Evolutionary conservation across 2,888 invertebrate species (phyloP).

Genomic region (Eristalis pertinax): DNA sequence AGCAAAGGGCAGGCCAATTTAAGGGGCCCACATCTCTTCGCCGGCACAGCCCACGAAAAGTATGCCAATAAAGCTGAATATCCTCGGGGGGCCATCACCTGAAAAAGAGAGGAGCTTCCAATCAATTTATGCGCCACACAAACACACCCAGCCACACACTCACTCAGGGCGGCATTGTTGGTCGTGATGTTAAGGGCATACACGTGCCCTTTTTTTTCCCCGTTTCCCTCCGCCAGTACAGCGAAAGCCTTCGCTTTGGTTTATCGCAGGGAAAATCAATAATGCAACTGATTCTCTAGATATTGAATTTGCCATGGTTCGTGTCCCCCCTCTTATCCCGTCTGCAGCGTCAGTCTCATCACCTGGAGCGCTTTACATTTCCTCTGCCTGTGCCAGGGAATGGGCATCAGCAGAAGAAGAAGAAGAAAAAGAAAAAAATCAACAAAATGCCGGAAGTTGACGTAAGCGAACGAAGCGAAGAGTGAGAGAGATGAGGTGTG

Average conservation of each 20-base stretch:
- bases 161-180: not conserved
- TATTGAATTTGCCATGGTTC: constrained; percentile 37
- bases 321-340: constrained; percentile 24
- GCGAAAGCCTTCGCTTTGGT: constrained; percentile 21
- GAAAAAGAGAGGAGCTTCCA: constrained; percentile 42
- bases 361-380: constrained; percentile 12
- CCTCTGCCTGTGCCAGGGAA: not conserved
- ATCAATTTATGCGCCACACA: constrained; percentile 47
- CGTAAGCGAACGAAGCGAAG: constrained; percentile 21
- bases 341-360: not conserved
- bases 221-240: not conserved
- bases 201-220: constrained; percentile 15
- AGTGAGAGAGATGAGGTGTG: constrained; percentile 52
- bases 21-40: not conserved
- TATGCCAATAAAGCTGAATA: constrained; percentile 41
- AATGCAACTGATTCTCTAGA: constrained; percentile 38
- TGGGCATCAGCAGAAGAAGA: not conserved
- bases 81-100: constrained; percentile 4
- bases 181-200: constrained; percentile 6
- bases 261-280: constrained; percentile 52
- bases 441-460: constrained; percentile 56
- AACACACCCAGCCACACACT: not conserved
- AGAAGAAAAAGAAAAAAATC: too few species aligned
- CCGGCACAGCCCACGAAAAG: constrained; percentile 15
- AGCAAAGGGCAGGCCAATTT: not conserved